phyloP scores from a whole-genome alignment of 2,113 vertebrate genomes.

The Pungitius pungitius region DNA sequence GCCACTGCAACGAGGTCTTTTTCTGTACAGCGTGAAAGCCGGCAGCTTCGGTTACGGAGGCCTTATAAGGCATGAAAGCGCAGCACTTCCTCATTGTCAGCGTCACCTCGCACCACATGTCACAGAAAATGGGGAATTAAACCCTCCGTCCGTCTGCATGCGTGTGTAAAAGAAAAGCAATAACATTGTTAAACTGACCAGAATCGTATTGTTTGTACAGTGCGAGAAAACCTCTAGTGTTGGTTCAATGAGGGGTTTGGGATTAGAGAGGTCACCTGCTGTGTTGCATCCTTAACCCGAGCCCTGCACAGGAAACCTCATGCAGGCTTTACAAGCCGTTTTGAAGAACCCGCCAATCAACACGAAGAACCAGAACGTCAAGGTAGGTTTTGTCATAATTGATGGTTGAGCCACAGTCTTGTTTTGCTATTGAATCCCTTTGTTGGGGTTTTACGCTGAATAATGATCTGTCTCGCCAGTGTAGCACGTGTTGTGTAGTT shows the following conservation, averaged over 20 bases:
- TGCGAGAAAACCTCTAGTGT: neutral
- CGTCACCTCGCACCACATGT: conserved; percentile 18
- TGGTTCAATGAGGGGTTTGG: neutral
- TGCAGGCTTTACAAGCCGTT: conserved; percentile 93
- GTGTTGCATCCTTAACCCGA: conserved; percentile 80
- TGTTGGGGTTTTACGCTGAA: neutral
- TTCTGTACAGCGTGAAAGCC: neutral
- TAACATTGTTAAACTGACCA: neutral
- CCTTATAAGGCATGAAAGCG: conserved; percentile 55
- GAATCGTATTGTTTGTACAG: neutral
- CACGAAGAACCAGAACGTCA: conserved; percentile 96
- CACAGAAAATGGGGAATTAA: neutral
- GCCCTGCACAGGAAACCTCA: conserved; percentile 90
- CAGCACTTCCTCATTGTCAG: conserved; percentile 51
- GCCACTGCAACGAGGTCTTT: neutral
- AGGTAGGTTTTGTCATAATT: conserved; percentile 80
- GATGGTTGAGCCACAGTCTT: neutral
- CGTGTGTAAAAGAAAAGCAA: neutral
- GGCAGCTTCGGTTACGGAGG: neutral
- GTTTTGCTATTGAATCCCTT: neutral
- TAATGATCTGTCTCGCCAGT: neutral
- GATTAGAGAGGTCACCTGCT: neutral
- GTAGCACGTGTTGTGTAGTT: neutral
- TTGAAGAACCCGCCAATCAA: conserved; percentile 98
- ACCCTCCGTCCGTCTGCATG: neutral